Evolutionary conservation across 2,113 vertebrate genomes (phyloP).

Genomic region (Chelonoidis abingdonii): DNA sequence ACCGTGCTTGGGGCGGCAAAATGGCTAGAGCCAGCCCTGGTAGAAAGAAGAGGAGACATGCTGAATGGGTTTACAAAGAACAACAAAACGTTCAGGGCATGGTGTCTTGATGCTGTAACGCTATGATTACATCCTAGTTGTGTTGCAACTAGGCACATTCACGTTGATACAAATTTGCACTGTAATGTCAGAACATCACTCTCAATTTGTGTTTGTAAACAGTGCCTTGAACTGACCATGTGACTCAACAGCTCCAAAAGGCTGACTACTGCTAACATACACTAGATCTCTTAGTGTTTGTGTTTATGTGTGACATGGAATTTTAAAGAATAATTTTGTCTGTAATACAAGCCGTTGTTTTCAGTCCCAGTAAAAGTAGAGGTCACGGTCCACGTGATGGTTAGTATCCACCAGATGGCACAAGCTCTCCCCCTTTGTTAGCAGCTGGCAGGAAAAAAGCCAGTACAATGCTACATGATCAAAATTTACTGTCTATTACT

Average conservation of each 20-base stretch:
- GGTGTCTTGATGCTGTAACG: background rate
- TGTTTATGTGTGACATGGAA: background rate
- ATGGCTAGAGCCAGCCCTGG: no score
- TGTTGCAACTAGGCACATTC: fast-evolving
- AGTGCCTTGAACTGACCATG: background rate
- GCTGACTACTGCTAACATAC: background rate
- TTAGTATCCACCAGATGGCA: conserved; percentile 48
- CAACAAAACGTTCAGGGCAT: background rate
- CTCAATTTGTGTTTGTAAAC: fast-evolving
- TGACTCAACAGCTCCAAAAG: background rate
- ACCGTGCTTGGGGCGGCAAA: no score
- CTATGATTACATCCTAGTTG: background rate
- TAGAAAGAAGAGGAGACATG: background rate
- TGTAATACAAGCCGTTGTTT: background rate
- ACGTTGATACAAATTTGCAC: background rate
- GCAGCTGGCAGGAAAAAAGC: fast-evolving
- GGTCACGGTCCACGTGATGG: background rate
- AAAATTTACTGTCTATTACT: background rate
- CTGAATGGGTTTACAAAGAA: background rate
- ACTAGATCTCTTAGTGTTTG: no score
- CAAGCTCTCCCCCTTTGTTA: background rate
- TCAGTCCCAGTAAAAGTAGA: background rate
- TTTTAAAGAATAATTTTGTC: background rate
- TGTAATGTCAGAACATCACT: fast-evolving
- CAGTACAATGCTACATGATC: background rate